Evolutionary conservation across 2,797 vertebrate genomes (phyloP).

Genomic region (Etheostoma perlongum): DNA sequence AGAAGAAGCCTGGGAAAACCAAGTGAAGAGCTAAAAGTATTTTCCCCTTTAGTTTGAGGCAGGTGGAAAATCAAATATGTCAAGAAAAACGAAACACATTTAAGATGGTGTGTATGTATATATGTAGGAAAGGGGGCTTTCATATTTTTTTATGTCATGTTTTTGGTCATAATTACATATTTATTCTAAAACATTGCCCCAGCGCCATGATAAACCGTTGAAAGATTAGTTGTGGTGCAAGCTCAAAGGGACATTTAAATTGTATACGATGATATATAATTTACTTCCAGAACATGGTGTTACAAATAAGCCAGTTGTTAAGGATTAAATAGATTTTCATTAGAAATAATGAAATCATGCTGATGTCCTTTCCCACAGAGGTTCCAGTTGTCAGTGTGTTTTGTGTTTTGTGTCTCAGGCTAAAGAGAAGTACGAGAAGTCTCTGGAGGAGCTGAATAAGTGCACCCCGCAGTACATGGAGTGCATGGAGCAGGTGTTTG

Average conservation of each 20-base stretch:
- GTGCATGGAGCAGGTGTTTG: slow-evolving; percentile 97
- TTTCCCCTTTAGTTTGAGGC: not conserved
- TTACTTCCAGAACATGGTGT: not conserved
- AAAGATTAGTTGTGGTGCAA: not conserved
- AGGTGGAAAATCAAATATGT: not conserved
- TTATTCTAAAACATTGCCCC: not conserved
- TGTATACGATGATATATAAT: not conserved
- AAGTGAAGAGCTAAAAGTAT: not conserved
- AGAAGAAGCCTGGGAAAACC: not conserved
- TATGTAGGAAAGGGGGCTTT: not conserved
- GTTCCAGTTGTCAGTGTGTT: not conserved
- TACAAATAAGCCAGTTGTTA: not conserved
- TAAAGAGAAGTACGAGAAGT: slow-evolving; percentile 97
- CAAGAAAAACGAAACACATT: not conserved
- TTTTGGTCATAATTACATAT: not conserved
- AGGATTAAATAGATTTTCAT: not conserved
- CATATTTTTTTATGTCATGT: not conserved
- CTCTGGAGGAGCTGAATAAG: slow-evolving; percentile 94
- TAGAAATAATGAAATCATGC: not conserved
- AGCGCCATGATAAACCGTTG: not conserved
- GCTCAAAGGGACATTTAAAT: not conserved
- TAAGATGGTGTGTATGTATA: not conserved
- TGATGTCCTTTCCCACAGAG: not conserved
- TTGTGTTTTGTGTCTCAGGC: slow-evolving; percentile 80
- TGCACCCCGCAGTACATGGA: slow-evolving; percentile 95